phyloP scores from a whole-genome alignment of 2,797 vertebrate species.

The Lutjanus campechanus region DNA sequence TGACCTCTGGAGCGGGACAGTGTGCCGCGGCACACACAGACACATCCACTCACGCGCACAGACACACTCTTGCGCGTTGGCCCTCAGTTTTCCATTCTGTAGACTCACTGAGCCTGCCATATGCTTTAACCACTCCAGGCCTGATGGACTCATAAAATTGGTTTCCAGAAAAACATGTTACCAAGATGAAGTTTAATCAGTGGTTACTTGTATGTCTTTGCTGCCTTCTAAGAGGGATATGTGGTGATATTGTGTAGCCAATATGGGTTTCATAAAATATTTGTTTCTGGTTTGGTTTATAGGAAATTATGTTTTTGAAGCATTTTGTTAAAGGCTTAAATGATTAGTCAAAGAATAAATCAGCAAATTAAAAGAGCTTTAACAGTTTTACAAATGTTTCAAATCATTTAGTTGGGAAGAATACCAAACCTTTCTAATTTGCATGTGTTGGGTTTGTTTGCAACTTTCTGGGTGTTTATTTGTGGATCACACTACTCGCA shows the following conservation, averaged over 20 bases:
- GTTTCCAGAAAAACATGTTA: conserved; percentile 37
- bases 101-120: conserved; percentile 2
- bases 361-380: not conserved
- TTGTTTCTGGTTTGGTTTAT: not conserved
- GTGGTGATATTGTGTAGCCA: conserved; percentile 8
- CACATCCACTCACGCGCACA: conserved; percentile 14
- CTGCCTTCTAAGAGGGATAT: conserved; percentile 3
- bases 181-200: conserved; percentile 28
- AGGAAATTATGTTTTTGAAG: not conserved
- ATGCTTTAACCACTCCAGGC: conserved; percentile 20
- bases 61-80: conserved; percentile 2
- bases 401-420: not conserved
- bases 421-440: not conserved
- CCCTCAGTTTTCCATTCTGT: conserved; percentile 14
- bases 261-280: not conserved
- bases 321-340: not conserved
- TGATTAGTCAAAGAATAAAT: not conserved
- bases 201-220: conserved; percentile 24
- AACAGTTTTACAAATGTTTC: not conserved
- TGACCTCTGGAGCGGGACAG: conserved; percentile 34
- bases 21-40: not conserved
- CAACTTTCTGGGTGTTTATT: not conserved
- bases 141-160: conserved; percentile 8
- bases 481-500: not conserved
- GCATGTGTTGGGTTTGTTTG: not conserved